Base-by-base conservation (phyloP, 2,888 invertebrate species). In the Cryptocephalus primarius region DNA sequence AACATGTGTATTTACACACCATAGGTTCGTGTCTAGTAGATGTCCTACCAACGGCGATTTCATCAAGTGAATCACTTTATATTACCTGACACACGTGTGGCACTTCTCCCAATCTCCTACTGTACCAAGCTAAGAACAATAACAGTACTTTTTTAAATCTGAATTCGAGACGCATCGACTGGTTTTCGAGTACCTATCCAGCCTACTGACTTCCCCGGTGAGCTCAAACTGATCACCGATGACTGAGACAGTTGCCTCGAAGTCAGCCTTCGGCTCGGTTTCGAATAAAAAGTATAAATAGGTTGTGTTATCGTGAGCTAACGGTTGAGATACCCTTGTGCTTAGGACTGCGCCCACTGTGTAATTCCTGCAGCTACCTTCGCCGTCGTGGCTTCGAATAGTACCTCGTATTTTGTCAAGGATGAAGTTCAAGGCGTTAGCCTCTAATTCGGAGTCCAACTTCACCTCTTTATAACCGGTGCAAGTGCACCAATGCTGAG, bases 401-500 rank as follows among this genome's bases (percentile, higher is more conserved):
- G 52, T 55, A 11, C 51, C 44, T 22, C 22, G 22, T 36, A 36
- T 36, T 36, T 36, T n/a, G n/a, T 2, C 6, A 12, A 11, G n/a
- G 34, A 61, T 52, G 36, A 52, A 55, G n/a, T 52, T 44, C n/a
- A 79, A 57, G 12, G 76, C 73, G 36, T 69, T 67, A 12, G 70
- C 60, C 0, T 77, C 32, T 6, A 78, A 75, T 55, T 72, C 72
- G 10, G 67, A 60, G 8, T 77, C 77, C 22, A 75, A 70, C 41
- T 67, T 60, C 42, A 77, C 75, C 42, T 70, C 63, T 8, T 61
- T 70, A 57, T 82, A 77, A 22, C 78, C 76, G 45, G 79, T 75
- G 60, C 88, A 88, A 46, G 83, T 80, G 63, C 88, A 88, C 87
- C 87, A 88, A 61, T 86, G 85, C 39, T 79, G 75, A 8, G 75